phyloP scores from a whole-genome alignment of 1,140 invertebrate genomes.

The Drosophila arizonae region DNA sequence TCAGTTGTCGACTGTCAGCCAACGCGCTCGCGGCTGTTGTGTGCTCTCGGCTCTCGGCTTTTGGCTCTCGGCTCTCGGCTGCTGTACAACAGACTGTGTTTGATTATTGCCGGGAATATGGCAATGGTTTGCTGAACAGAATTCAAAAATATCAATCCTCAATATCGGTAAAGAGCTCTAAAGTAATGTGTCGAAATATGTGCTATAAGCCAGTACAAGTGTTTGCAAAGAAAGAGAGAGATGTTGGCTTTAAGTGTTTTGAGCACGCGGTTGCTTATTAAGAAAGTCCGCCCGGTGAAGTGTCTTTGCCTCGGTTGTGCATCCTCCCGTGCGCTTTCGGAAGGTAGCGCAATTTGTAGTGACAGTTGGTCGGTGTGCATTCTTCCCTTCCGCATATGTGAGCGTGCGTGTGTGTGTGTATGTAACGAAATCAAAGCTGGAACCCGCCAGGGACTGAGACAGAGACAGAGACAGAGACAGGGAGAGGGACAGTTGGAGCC shows the following conservation, averaged over 20 bases:
- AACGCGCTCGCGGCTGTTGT: conserved; percentile 29
- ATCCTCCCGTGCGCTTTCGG: conserved; percentile 28
- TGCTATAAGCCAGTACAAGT: not conserved
- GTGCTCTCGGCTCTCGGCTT: conserved; percentile 1
- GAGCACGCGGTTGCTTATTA: not conserved
- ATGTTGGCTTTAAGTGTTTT: conserved; percentile 4
- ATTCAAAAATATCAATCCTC: not conserved
- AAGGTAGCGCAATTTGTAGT: conserved; percentile 27
- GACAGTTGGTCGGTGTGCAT: conserved; percentile 27
- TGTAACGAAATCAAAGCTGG: conserved; percentile 13
- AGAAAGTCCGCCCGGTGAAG: not conserved
- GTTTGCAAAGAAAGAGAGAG: not conserved
- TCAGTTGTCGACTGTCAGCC: conserved; percentile 41
- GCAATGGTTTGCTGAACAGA: not conserved
- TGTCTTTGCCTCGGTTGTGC: conserved; percentile 17
- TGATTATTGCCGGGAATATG: conserved; percentile 19
- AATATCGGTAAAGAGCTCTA: no score
- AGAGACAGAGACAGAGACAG: not conserved
- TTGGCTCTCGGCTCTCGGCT: not conserved
- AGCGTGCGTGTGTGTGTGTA: not conserved
- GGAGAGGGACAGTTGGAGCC: not conserved
- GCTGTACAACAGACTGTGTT: not conserved
- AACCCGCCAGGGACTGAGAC: conserved; percentile 3
- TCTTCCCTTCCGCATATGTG: conserved; percentile 4
- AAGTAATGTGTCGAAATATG: not conserved